Evolutionary conservation across 2,113 vertebrate genomes (phyloP), one percentile per base, ranked within the genome.

Genomic region (Lucifuga dentata): DNA sequence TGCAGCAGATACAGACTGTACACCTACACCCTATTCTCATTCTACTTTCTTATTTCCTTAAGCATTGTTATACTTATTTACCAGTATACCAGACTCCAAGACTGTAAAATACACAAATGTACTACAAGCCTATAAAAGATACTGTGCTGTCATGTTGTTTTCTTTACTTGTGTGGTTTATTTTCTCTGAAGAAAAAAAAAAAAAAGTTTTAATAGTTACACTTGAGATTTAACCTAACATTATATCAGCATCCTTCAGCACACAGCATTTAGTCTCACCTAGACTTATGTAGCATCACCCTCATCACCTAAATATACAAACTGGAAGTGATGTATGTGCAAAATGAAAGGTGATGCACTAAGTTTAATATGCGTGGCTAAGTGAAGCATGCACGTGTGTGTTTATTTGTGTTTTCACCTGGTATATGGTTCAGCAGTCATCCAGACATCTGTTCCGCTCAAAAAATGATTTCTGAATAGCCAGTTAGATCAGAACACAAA

Each of bases 391-490:
- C 43, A 15, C 44, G 23, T 57, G 35, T 33, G 35, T 11, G 51
- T 77, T n/a, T 19, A 13, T 38, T 13, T 53, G 41, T 66, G 11
- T 59, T 49, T 21, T 65, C 20, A 67, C 24, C 44, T 11, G 48
- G 43, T 23, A n/a, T 43, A 38, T 19, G 8, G 56, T 48, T 50
- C 40, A 71, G 40, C 57, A 68, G 57, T 71, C 65, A 71, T 53
- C 40, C 24, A 21, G 11, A 35, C 58, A 52, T 75, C 58, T 67
- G 58, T 68, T 73, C 53, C 20, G 29, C n/a, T 52, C 67, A 59
- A 19, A 66, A 41, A 62, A 43, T 71, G 46, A 43, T 39, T 35
- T 32, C 70, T 64, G 53, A 12, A 49, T 40, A 26, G 41, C 40
- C 58, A 41, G 49, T 70, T 33, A 49, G 17, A 41, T 33, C 53